Evolutionary conservation across 2,113 vertebrate genomes (phyloP), one percentile per base, ranked within the genome.

Genomic region (Vidua chalybeata): DNA sequence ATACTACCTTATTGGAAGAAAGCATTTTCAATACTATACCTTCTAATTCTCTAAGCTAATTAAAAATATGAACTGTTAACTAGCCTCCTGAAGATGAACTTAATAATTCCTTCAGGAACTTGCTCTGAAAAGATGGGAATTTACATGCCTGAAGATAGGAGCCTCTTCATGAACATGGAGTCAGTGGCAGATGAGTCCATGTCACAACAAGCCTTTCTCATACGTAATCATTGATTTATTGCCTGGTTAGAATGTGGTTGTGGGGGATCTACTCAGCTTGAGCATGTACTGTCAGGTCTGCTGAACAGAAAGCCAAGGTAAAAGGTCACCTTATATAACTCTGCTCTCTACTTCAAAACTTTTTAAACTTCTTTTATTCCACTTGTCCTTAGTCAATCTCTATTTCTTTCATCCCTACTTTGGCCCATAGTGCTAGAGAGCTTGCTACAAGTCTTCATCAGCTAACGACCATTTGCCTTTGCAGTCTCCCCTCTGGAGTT

Each of bases 141-240:
- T 76, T 79, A 17, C 62, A 4, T 58, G 45, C 62, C 66, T 84
- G 31, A 55, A 87, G 87, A 64, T 3, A 73, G 54, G 58, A 90
- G 67, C 41, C 31, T 76, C 49, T 48, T 79, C 10, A 21, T 31
- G 49, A 87, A 61, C 11, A 15, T 13, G n/a, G 37, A 39, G 21
- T 77, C 31, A 63, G 64, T 27, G 79, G 67, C 79, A 90, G 92
- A 74, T 43, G 48, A 79, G 49, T 13, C 63, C 51, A 12, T 83
- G 94, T 56, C 90, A 88, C 82, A 93, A 78, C 88, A 89, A 82
- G 95, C 82, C 85, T 37, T 82, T 75, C 66, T 66, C 16, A 8
- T 46, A 85, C 2, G 2, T 73, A 87, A 85, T 68, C 41, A 76
- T 10, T 83, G 67, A 83, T 83, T 73, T 90, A 66, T 73, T 66